A percentile compares a stretch with the other conserved stretches of the same genome.
Conservation (phyloP, 2,888 invertebrate species). For the Sinelater perroti region DNA sequence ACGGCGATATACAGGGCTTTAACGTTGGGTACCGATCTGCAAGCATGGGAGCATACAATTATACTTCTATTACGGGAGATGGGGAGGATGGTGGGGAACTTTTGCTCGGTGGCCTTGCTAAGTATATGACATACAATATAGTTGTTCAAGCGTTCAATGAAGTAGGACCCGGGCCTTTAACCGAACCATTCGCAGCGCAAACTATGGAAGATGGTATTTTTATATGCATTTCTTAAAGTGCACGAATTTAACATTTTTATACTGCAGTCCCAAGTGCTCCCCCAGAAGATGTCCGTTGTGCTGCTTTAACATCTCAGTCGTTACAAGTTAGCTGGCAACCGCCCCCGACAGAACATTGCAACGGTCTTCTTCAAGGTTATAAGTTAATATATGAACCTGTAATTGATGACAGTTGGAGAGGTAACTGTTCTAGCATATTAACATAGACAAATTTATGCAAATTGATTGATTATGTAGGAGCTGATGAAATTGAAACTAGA, state of each 20-base stretch:
- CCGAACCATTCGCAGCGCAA: slow-evolving; percentile 72
- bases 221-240: background rate
- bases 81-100: slow-evolving; percentile 74
- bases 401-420: slow-evolving; percentile 65
- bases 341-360: slow-evolving; percentile 75
- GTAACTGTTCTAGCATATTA: too few relatives aligned
- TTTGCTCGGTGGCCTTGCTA: slow-evolving; percentile 69
- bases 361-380: slow-evolving; percentile 81
- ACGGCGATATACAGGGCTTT: slow-evolving; percentile 76
- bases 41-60: slow-evolving; percentile 69
- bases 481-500: slow-evolving; percentile 67
- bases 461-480: too few relatives aligned
- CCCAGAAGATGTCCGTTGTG: slow-evolving; percentile 81
- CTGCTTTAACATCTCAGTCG: slow-evolving; percentile 77
- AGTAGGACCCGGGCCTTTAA: slow-evolving; percentile 76
- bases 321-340: slow-evolving; percentile 84
- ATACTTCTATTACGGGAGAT: slow-evolving; percentile 73
- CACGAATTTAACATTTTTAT: slow-evolving; percentile 27
- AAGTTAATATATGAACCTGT: slow-evolving; percentile 75
- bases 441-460: background rate
- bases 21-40: slow-evolving; percentile 73
- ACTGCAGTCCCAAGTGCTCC: slow-evolving; percentile 76
- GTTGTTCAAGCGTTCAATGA: slow-evolving; percentile 80
- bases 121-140: slow-evolving; percentile 73
- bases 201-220: slow-evolving; percentile 76